Evolutionary conservation across 2,113 vertebrate genomes (phyloP).

Genomic region (Naja naja): DNA sequence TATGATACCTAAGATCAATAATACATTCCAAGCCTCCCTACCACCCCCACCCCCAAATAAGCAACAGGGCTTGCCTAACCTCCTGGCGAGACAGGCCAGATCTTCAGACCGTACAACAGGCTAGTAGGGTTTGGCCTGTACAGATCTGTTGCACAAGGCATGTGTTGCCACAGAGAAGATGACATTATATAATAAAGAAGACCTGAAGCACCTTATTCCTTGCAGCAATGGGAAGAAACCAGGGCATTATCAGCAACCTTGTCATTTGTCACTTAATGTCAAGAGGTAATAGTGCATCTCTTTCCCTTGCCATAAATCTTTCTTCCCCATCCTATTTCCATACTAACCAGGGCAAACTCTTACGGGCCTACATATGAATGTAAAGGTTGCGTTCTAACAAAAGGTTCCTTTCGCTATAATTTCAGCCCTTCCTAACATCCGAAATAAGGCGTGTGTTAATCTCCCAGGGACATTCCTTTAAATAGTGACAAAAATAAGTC

Average conservation of each 20-base stretch:
- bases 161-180: background rate
- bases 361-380: background rate
- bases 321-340: background rate
- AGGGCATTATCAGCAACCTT: background rate
- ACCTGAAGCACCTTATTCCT: background rate
- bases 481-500: background rate
- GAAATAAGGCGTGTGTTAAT: background rate
- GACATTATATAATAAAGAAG: background rate
- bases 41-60: accelerated
- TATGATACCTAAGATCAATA: background rate
- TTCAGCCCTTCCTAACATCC: background rate
- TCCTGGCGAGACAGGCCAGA: background rate
- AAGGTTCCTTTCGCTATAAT: background rate
- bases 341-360: background rate
- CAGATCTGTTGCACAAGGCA: background rate
- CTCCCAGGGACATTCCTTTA: background rate
- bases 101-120: background rate
- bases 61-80: background rate
- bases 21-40: background rate
- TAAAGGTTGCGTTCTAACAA: background rate
- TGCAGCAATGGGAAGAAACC: background rate
- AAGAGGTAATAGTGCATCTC: background rate
- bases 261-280: background rate
- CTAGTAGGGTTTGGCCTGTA: background rate
- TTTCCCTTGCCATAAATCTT: background rate